phyloP scores from a whole-genome alignment of 2,888 invertebrate species.

The Tetragonisca angustula region DNA sequence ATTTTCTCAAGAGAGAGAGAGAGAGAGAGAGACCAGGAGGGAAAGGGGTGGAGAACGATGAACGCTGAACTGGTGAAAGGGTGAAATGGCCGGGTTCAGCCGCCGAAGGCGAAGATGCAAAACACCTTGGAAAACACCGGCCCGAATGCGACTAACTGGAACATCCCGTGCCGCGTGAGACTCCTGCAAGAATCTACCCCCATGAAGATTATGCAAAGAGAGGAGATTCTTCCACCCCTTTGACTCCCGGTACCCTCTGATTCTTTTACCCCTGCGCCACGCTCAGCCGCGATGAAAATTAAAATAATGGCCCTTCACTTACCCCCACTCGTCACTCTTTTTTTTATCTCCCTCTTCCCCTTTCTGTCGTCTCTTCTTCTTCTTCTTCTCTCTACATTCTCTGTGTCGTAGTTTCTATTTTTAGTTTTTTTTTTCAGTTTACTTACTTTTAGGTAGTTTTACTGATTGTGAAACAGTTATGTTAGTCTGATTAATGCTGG shows the following conservation, averaged over 20 bases:
- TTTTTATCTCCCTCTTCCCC: slow-evolving; percentile 11
- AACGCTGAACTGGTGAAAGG: not conserved
- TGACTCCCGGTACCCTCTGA: slow-evolving; percentile 12
- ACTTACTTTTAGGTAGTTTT: no score
- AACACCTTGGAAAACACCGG: slow-evolving; percentile 63
- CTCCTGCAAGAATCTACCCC: slow-evolving; percentile 71
- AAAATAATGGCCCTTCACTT: slow-evolving; percentile 50
- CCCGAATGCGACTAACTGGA: slow-evolving; percentile 60
- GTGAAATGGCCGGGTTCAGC: slow-evolving; percentile 21
- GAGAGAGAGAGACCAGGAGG: not conserved
- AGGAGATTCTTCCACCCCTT: slow-evolving; percentile 60
- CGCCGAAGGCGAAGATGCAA: slow-evolving; percentile 57
- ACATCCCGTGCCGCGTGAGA: slow-evolving; percentile 65
- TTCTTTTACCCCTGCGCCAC: slow-evolving; percentile 36
- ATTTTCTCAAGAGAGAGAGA: slow-evolving; percentile 65
- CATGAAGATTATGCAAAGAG: slow-evolving; percentile 78
- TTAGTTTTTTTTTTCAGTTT: no score
- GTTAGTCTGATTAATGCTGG: no score
- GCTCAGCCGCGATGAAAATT: slow-evolving; percentile 40
- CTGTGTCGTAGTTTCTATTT: slow-evolving; percentile 2
- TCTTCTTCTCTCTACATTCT: not conserved
- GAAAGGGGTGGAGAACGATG: not conserved
- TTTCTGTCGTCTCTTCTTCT: no score
- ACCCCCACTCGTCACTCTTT: slow-evolving; percentile 42
- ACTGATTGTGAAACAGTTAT: no score